phyloP scores from a whole-genome alignment of 2,113 vertebrate genomes.

The Coregonus clupeaformis region DNA sequence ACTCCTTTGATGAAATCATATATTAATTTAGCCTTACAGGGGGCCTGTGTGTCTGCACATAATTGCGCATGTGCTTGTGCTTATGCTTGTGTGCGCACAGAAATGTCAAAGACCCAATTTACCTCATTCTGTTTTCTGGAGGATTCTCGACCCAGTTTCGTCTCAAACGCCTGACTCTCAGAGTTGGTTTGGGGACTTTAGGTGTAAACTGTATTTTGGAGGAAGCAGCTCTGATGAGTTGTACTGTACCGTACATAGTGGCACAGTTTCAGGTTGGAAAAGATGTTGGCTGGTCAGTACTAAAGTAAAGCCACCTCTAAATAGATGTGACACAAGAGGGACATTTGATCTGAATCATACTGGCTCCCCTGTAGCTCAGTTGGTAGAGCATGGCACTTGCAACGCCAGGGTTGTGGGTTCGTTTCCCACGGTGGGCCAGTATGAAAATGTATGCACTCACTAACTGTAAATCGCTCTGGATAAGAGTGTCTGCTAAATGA shows the following conservation, averaged over 20 bases:
- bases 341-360: too few species aligned
- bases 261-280: background rate
- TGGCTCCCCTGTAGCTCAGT: too few species aligned
- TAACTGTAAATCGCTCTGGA: too few species aligned
- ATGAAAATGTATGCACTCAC: too few species aligned
- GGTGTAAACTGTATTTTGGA: background rate
- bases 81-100: background rate
- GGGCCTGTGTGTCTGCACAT: background rate
- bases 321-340: too few species aligned
- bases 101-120: background rate
- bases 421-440: too few species aligned
- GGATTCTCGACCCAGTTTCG: constrained; percentile 4
- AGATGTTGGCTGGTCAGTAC: background rate
- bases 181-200: background rate
- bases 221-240: background rate
- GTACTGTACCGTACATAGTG: background rate
- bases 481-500: too few species aligned
- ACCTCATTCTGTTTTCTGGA: background rate
- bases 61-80: background rate
- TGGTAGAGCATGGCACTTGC: too few species aligned
- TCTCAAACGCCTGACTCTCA: too few species aligned
- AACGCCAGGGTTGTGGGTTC: too few species aligned
- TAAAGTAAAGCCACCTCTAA: too few species aligned
- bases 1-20: background rate
- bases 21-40: background rate